Evolutionary conservation across 2,888 invertebrate genomes (phyloP), one percentile per base, ranked within the genome.

Genomic region (Xylophagus ater): DNA sequence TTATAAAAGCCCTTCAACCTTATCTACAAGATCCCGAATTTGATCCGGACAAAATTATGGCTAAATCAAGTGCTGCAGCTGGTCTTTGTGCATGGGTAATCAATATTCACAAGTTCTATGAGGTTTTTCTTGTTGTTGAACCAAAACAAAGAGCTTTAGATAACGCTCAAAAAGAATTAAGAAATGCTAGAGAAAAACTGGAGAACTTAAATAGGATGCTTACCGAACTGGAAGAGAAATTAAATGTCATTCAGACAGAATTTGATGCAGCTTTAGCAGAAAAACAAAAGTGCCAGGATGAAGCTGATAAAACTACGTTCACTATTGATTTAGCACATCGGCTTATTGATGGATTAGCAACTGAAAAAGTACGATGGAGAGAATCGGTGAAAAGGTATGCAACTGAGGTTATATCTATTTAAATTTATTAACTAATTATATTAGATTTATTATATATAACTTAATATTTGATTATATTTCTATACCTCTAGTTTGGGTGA

Each of bases 81-180:
- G 88, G 94, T 17, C 69, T 96, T 7, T 93, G 92, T 57, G 80
- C 90, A 2, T 96, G 94, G 92, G 93, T 88, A 2, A 81, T 89
- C 49, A 94, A 94, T 63, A 90, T 94, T 48, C 71, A 85, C 57
- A 81, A 74, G 52, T 93, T 88, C 66, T 84, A 88, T 65, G 82
- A 86, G 38, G 87, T 94, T 19, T 92, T 81, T 64, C 82, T 86
- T 44, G 81, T 88, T 23, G 93, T 94, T 1, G 90, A 92, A 59
- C 94, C 94, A 14, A 89, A 94, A 56, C 71, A 92, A 53, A 71
- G 76, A 41, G 93, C 94, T 3, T 70, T 94, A 18, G 76, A 78
- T 14, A 81, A 81, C 43, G 92, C 93, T 10, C 90, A 90, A 54
- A 74, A 77, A 3, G 89, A 92, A 53, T 63, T 93, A 30, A 74